Evolutionary conservation across 1,140 invertebrate genomes (phyloP).

Genomic region (Brevipalpus yothersi): DNA sequence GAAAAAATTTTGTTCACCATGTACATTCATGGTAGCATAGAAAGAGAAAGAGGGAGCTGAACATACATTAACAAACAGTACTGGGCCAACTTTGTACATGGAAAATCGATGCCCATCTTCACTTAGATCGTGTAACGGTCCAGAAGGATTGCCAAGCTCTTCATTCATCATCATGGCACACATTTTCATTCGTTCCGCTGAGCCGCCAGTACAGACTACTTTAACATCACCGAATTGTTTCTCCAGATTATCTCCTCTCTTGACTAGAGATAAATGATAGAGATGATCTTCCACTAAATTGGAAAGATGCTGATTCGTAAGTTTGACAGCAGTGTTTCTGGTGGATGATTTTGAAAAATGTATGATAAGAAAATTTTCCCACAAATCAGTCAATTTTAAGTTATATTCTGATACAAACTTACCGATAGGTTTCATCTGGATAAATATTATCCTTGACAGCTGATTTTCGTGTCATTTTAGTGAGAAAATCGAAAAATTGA

Average conservation of each 20-base stretch:
- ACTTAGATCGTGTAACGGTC: conserved; percentile 63
- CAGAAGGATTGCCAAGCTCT: conserved; percentile 65
- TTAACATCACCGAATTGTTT: conserved; percentile 90
- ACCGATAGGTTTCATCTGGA: too few relatives aligned
- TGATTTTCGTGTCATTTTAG: too few relatives aligned
- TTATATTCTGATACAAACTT: too few relatives aligned
- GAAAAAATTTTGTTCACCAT: background rate
- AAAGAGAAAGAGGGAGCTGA: background rate
- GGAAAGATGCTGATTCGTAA: conserved; percentile 51
- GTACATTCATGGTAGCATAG: background rate
- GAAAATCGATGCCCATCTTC: conserved; percentile 77
- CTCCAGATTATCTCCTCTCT: conserved; percentile 67
- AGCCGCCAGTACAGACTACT: conserved; percentile 95
- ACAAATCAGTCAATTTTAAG: too few relatives aligned
- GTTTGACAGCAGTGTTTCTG: background rate
- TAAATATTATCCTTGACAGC: too few relatives aligned
- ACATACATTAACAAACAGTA: conserved; percentile 58
- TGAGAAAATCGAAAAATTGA: too few relatives aligned
- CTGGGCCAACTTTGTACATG: conserved; percentile 92
- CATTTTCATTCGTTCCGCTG: conserved; percentile 71
- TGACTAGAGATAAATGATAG: conserved; percentile 75
- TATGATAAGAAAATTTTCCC: too few relatives aligned
- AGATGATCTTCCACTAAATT: conserved; percentile 79
- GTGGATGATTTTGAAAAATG: background rate
- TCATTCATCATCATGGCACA: conserved; percentile 73